Evolutionary conservation across 1,140 invertebrate species (phyloP).

Genomic region (Cyphomyrmex costatus): DNA sequence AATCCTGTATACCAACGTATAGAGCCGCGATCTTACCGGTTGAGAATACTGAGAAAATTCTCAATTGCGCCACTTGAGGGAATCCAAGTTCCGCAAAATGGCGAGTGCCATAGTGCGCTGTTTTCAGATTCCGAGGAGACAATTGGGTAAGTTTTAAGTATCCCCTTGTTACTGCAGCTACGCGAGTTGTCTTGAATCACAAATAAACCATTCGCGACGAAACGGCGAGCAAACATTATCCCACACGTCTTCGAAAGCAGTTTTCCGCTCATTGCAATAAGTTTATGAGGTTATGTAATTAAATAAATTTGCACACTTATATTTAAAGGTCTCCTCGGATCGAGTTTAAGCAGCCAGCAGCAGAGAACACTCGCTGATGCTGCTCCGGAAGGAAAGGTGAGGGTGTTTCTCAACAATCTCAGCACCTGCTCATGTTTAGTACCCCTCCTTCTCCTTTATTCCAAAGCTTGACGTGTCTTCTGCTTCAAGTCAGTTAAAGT

Average conservation of each 20-base stretch:
- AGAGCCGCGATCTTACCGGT: neutral
- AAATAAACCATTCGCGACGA: neutral
- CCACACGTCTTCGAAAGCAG: constrained; percentile 18
- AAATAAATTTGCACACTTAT: constrained; percentile 68
- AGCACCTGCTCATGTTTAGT: neutral
- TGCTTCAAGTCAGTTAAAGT: neutral
- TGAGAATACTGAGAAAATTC: neutral
- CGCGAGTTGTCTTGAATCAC: neutral
- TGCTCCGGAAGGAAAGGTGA: constrained; percentile 84
- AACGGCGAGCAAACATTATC: neutral
- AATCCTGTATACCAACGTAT: no score
- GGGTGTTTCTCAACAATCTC: neutral
- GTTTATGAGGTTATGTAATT: constrained; percentile 84
- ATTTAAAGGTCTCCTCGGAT: constrained; percentile 82
- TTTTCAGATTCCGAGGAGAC: constrained; percentile 86
- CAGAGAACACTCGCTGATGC: constrained; percentile 82
- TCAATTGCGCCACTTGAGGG: neutral
- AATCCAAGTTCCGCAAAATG: constrained; percentile 85
- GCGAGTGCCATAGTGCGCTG: constrained; percentile 89
- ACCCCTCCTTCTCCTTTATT: neutral
- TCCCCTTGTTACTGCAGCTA: constrained; percentile 41
- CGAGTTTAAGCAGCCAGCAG: constrained; percentile 76
- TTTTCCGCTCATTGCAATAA: neutral
- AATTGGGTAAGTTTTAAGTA: constrained; percentile 87
- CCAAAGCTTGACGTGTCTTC: neutral